Evolutionary conservation across 2,113 vertebrate genomes (phyloP), one percentile per base, ranked within the genome.

Genomic region (Heterochromis multidens): DNA sequence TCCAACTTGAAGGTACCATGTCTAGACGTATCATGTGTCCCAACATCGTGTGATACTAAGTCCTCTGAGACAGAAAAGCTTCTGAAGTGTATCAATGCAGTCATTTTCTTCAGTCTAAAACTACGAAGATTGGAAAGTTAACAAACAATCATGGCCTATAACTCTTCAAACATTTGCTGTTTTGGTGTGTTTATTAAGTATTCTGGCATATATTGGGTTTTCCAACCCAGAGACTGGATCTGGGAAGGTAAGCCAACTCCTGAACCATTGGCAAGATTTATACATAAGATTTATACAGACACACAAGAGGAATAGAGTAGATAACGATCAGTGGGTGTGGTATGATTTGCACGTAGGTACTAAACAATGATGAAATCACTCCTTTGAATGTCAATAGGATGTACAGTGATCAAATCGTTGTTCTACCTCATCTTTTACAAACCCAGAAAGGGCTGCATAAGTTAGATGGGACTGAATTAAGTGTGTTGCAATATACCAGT

Each of bases 281-380:
- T n/a, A n/a, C n/a, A n/a, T n/a, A 74, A n/a, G 70, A 74, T 31
- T 54, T 54, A 54, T 33, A 54, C 19, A 54, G 46, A 33, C 6
- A 0, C 27, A 33, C 70, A 33, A 54, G 16, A 54, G 46, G 27
- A 31, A 74, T 74, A 46, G 43, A 54, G 6, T 74, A 12, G 43
- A 52, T 54, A 54, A 46, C n/a, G 27, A 74, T 74, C 70, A 2
- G 13, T 54, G 27, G 46, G 19, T 74, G 27, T 31, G 70, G 10
- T 31, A n/a, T 0, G 27, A 74, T 74, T 74, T 0, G 19, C 27
- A 72, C 43, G 21, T 31, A 49, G 43, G 43, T 49, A 14, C 40
- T 49, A 25, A 49, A 3, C 49, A 72, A 29, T 49, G 1, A 29
- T 72, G 25, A 49, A 13, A 7, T 21, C 67, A 13, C 40, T 43